These are phyloP conservation scores for Tethea ocularis DNA, from an alignment of 2,888 invertebrate species.

Conservation along the genomic window DNA sequence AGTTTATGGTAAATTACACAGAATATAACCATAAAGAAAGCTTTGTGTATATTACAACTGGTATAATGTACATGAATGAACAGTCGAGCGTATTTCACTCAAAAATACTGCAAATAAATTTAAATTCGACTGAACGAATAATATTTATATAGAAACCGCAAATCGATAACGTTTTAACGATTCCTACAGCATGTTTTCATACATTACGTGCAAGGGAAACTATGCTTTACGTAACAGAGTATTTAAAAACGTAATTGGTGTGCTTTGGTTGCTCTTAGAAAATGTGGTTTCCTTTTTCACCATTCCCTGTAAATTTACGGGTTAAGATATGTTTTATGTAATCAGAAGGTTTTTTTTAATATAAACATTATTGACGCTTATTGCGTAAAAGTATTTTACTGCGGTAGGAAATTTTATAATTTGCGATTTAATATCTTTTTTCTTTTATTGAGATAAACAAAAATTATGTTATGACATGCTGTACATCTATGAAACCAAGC, in stretches of 20 bases:
- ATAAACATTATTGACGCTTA: neutral
- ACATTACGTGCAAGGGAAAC: neutral
- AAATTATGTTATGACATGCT: neutral
- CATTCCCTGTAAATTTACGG: neutral
- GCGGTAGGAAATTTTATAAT: neutral
- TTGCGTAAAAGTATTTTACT: neutral
- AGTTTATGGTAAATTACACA: neutral
- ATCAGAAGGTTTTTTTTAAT: neutral
- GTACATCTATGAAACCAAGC: too few species aligned
- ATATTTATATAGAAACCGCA: slow-evolving; percentile 1
- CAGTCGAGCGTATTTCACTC: neutral
- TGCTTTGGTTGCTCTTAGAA: neutral
- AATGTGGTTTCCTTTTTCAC: neutral
- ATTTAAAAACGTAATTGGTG: too few species aligned
- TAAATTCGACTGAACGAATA: neutral
- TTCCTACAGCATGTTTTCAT: neutral
- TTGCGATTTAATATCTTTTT: neutral
- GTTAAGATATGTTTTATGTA: neutral
- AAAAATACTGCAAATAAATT: neutral
- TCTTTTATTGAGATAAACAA: neutral
- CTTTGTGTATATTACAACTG: neutral
- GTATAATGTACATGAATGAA: neutral
- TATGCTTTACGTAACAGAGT: neutral
- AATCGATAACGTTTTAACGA: slow-evolving; percentile 9
- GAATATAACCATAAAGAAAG: neutral